A percentile compares a stretch with the other conserved stretches of the same genome.
Evolutionary conservation across 2,113 vertebrate genomes (phyloP).

Genomic region (Prunella himalayana): DNA sequence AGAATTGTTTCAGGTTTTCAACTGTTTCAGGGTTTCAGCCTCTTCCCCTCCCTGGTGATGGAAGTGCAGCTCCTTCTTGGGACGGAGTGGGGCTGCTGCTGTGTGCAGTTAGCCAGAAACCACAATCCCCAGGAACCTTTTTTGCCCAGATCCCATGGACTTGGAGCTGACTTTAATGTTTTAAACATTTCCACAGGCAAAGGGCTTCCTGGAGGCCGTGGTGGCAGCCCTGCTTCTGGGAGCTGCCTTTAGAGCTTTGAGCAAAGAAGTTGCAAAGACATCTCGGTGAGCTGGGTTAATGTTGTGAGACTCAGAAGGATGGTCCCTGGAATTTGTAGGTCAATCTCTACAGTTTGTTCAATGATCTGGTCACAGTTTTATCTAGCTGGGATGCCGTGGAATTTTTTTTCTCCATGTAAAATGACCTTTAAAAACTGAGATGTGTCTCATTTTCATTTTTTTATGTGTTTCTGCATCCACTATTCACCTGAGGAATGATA

Average conservation of each 20-base stretch:
- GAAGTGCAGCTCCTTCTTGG: neutral
- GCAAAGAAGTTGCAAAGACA: neutral
- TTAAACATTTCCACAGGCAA: neutral
- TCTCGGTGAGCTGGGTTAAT: neutral
- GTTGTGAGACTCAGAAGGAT: neutral
- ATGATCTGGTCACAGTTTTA: neutral
- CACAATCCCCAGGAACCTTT: neutral
- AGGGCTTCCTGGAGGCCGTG: neutral
- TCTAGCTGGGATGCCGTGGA: neutral
- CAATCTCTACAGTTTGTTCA: neutral
- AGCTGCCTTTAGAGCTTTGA: neutral
- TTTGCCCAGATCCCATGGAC: neutral
- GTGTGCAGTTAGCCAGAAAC: neutral
- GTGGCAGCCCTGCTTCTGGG: neutral
- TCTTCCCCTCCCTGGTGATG: accelerated
- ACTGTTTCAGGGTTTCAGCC: neutral
- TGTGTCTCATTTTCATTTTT: neutral
- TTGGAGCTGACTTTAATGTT: neutral
- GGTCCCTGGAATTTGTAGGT: neutral
- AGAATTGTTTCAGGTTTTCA: neutral
- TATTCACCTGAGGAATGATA: neutral
- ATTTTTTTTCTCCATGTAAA: neutral
- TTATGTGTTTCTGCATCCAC: neutral
- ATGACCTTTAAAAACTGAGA: neutral
- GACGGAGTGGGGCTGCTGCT: neutral